Evolutionary conservation across 1,140 invertebrate genomes (phyloP).

Genomic region (Cheumatopsyche charites): DNA sequence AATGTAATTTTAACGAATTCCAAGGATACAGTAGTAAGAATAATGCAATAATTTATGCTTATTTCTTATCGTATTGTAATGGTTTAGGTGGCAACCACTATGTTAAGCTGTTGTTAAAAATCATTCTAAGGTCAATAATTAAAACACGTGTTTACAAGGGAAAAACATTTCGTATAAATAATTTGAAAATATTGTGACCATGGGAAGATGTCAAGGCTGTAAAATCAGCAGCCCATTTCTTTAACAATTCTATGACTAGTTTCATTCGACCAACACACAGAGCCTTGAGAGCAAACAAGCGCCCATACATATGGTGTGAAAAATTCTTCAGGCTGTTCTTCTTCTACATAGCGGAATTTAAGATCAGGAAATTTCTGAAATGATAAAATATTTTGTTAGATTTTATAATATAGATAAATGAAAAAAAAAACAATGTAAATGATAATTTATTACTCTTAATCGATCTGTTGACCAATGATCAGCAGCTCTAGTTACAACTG

Average conservation of each 20-base stretch:
- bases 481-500: slow-evolving; percentile 85
- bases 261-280: slow-evolving; percentile 72
- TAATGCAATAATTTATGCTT: no score
- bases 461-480: slow-evolving; percentile 90
- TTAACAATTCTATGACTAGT: slow-evolving; percentile 34
- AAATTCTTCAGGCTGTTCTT: slow-evolving; percentile 98
- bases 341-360: slow-evolving; percentile 99
- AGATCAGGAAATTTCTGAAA: slow-evolving; percentile 96
- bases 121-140: no score
- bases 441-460: slow-evolving; percentile 71
- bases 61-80: no score
- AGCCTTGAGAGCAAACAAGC: slow-evolving; percentile 80
- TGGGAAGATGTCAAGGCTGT: not conserved
- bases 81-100: no score
- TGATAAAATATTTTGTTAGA: not conserved
- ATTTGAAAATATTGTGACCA: slow-evolving; percentile 4
- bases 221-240: slow-evolving; percentile 34
- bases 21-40: no score
- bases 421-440: not conserved
- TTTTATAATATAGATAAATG: not conserved
- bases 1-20: no score
- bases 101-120: no score
- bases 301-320: slow-evolving; percentile 99
- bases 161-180: no score
- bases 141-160: no score